phyloP scores from a whole-genome alignment of 2,888 invertebrate genomes.

The Polylopha cassiicola region DNA sequence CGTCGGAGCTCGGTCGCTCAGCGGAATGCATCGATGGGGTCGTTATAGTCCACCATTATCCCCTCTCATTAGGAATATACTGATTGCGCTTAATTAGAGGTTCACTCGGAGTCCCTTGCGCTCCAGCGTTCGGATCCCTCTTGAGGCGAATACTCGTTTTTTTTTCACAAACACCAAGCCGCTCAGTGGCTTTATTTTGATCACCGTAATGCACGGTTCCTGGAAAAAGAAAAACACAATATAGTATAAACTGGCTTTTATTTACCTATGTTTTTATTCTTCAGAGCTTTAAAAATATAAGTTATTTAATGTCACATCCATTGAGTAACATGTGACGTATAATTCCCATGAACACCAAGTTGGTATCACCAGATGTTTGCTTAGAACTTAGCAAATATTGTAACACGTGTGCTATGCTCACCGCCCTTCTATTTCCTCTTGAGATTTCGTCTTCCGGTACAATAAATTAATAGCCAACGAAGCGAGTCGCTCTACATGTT shows the following conservation, averaged over 20 bases:
- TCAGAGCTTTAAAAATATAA: conserved; percentile 27
- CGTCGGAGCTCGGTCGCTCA: conserved; percentile 54
- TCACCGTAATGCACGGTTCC: conserved; percentile 67
- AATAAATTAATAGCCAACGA: conserved; percentile 65
- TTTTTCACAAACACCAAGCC: conserved; percentile 72
- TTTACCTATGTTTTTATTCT: background rate
- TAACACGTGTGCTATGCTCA: conserved; percentile 71
- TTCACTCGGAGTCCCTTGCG: conserved; percentile 64
- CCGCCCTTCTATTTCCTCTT: conserved; percentile 72
- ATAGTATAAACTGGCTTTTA: conserved; percentile 30
- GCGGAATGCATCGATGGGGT: conserved; percentile 72
- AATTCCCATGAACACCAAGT: conserved; percentile 32
- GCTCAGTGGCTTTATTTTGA: conserved; percentile 70
- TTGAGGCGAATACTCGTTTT: conserved; percentile 67
- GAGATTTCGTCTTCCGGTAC: conserved; percentile 75
- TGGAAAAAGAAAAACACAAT: conserved; percentile 52
- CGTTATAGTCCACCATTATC: conserved; percentile 73
- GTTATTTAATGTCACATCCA: conserved; percentile 25
- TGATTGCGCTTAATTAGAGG: conserved; percentile 77
- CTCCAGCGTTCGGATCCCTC: conserved; percentile 57
- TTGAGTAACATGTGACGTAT: too few relatives aligned
- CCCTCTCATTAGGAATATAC: conserved; percentile 76
- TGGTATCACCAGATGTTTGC: conserved; percentile 67
- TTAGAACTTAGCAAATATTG: conserved; percentile 72
- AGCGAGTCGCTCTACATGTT: conserved; percentile 38